A percentile compares a stretch with the other conserved stretches of the same genome.
phyloP scores from a whole-genome alignment of 2,113 vertebrate species.

The Dunckerocampus dactyliophorus region DNA sequence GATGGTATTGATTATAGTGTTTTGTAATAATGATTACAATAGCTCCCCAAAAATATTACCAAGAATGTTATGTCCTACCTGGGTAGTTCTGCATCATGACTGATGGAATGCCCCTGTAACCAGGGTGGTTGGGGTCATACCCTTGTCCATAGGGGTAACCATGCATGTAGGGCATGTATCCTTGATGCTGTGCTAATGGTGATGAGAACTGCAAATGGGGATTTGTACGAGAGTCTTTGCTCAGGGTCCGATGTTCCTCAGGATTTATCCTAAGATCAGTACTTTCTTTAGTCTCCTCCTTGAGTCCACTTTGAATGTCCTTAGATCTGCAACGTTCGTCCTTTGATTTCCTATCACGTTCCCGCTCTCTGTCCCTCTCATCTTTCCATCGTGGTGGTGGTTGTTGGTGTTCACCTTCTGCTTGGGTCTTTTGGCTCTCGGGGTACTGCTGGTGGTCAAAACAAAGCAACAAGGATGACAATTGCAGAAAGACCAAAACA shows the following conservation, averaged over 20 bases:
- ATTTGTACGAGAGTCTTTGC: conserved; percentile 88
- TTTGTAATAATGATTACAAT: too few species aligned
- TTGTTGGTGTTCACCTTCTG: conserved; percentile 86
- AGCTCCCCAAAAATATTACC: neutral
- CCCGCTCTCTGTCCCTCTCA: conserved; percentile 70
- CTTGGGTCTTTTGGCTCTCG: conserved; percentile 85
- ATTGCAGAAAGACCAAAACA: neutral
- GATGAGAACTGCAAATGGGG: conserved; percentile 93
- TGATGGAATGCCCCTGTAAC: conserved; percentile 91
- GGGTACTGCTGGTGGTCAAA: conserved; percentile 82
- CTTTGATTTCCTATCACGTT: conserved; percentile 90
- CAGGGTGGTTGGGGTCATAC: conserved; percentile 94
- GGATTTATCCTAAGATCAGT: conserved; percentile 76
- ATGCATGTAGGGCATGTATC: conserved; percentile 98
- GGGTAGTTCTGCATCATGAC: conserved; percentile 99
- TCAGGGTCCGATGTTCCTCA: conserved; percentile 84
- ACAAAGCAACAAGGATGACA: conserved; percentile 46
- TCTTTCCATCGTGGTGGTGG: conserved; percentile 84
- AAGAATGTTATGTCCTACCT: conserved; percentile 72
- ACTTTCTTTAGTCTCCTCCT: conserved; percentile 88
- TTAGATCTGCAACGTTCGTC: conserved; percentile 87
- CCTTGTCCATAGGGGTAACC: conserved; percentile 96
- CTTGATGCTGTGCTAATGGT: conserved; percentile 91
- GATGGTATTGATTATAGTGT: neutral
- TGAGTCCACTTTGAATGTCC: conserved; percentile 76